phyloP scores from a whole-genome alignment of 2,888 invertebrate genomes.

The Drosophila siamana region DNA sequence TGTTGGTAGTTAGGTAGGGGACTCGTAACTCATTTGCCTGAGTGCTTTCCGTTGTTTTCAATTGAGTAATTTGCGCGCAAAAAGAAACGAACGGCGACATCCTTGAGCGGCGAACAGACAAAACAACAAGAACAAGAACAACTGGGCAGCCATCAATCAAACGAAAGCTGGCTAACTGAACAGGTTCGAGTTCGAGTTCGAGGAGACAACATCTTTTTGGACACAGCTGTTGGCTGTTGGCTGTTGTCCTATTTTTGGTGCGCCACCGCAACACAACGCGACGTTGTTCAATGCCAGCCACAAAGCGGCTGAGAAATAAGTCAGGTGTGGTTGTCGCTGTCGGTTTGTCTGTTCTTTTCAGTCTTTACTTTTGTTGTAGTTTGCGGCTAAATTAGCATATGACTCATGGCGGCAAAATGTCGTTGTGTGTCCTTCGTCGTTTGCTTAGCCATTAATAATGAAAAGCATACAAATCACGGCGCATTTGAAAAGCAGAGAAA shows the following conservation, averaged over 20 bases:
- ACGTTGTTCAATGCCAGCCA: conserved; percentile 58
- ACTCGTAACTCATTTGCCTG: conserved; percentile 71
- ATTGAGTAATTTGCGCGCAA: conserved; percentile 46
- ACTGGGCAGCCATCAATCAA: conserved; percentile 72
- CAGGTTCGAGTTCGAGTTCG: too few relatives aligned
- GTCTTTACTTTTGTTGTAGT: conserved; percentile 1
- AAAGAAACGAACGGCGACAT: conserved; percentile 36
- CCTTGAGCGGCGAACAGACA: conserved; percentile 58
- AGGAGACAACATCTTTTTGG: conserved; percentile 35
- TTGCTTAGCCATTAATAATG: conserved; percentile 75
- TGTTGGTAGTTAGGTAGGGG: conserved; percentile 4
- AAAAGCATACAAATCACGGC: conserved; percentile 32
- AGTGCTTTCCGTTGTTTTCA: conserved; percentile 72
- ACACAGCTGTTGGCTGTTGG: conserved; percentile 31
- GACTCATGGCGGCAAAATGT: conserved; percentile 54
- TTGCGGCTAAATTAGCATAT: conserved; percentile 70
- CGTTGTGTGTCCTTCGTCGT: conserved; percentile 26
- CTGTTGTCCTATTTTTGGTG: conserved; percentile 11
- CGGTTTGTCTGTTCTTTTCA: too few relatives aligned
- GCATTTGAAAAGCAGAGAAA: conserved; percentile 21
- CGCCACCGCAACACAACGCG: conserved; percentile 30
- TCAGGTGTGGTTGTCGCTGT: conserved; percentile 57
- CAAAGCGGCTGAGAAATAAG: conserved; percentile 50
- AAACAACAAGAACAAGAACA: too few relatives aligned
- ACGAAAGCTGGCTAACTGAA: too few relatives aligned